Base-by-base conservation (phyloP, 1,140 invertebrate species). In the Nilaparvata lugens region DNA sequence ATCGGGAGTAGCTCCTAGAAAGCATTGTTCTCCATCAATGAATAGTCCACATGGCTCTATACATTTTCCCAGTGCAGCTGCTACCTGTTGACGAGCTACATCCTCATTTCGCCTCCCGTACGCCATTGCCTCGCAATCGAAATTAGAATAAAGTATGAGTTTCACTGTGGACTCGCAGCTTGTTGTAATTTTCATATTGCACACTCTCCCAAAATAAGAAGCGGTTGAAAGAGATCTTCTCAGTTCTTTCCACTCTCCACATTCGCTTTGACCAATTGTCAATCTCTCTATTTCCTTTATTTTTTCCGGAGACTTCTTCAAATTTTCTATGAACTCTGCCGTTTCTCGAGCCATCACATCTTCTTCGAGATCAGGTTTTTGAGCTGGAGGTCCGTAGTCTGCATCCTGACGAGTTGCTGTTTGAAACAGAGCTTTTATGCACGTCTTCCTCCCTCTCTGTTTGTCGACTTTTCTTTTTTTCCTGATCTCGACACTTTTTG, bases 1-100 rank as follows among this genome's bases (percentile, higher is more conserved):
- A 71, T 77, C 75, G n/a, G 74, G 75, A 4, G 68, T 66, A 14
- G 71, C 73, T 25, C 65, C 75, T 6, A 79, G 52, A 54, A 64
- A 71, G 1, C 67, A 66, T 5, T 64, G 24, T 42, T 72, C 64
- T 9, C 53, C 16, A 61, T 72, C 68, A 43, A 77, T 67, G 61
- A 73, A 73, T 4, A 78, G 64, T 13, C 75, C 74, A 62, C 72
- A 72, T 42, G 62, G 35, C 28, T 64, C 45, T 9, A 74, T 64
- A 56, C 25, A 23, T 13, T 21, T 40, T 18, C 56, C 35, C 18
- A 21, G 1, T 21, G 42, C 11, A 23, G 16, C 23, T 35, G 25
- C 1, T 23, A 45, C 9, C 14, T 9, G 4, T 42, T 56, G 35
- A 19, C 40, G 18, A 21, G 56, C 56, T 18, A 7, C 11, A 5